Conservation (phyloP, 1,140 invertebrate genomes). For the Listronotus bonariensis region DNA sequence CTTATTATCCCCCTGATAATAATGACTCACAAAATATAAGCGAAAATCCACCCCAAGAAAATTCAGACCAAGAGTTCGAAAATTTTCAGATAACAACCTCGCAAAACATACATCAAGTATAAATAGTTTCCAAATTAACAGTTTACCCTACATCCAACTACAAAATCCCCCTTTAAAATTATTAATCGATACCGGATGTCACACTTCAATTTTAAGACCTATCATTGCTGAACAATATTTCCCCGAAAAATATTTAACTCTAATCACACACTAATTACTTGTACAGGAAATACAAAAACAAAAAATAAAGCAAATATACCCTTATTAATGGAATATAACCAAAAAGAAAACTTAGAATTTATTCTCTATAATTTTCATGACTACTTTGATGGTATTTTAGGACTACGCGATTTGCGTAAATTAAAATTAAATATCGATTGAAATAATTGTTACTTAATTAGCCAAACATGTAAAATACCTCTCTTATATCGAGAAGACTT, state of each 20-base stretch:
- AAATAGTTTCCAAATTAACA: constrained; percentile 26
- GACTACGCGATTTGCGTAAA: constrained; percentile 28
- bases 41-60: neutral
- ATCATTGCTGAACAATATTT: constrained; percentile 36
- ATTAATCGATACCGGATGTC: constrained; percentile 41
- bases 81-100: constrained; percentile 11
- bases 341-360: constrained; percentile 22
- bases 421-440: constrained; percentile 36
- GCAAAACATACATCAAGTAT: constrained; percentile 38
- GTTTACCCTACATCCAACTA: constrained; percentile 40
- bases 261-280: constrained; percentile 24
- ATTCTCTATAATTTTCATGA: constrained; percentile 39
- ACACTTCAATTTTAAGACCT: constrained; percentile 32
- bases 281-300: constrained; percentile 23
- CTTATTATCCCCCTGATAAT: no score
- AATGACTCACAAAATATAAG: neutral
- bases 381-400: constrained; percentile 41
- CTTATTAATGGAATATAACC: constrained; percentile 31
- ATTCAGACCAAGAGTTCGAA: neutral
- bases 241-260: constrained; percentile 28
- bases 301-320: constrained; percentile 36
- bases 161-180: constrained; percentile 35
- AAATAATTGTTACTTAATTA: constrained; percentile 23
- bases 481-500: constrained; percentile 23
- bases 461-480: constrained; percentile 24